These are phyloP conservation scores for Spea multiplicata DNA, from an alignment of 2,113 vertebrate species.

Conservation along the genomic window DNA sequence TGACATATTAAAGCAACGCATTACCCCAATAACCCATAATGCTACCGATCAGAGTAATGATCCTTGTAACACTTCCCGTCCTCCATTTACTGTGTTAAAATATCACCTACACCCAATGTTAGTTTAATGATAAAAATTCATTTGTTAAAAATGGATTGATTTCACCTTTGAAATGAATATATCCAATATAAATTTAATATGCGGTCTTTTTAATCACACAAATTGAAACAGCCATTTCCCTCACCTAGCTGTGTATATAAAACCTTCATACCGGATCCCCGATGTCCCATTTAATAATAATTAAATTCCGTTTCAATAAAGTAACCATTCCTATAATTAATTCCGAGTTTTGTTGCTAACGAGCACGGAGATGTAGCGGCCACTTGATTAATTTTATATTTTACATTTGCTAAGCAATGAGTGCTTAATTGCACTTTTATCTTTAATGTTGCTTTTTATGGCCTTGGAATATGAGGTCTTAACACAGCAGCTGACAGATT, in stretches of 20 bases:
- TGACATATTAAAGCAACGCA: too few species aligned
- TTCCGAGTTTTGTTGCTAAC: slow-evolving; percentile 46
- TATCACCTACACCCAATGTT: neutral
- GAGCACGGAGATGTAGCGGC: slow-evolving; percentile 41
- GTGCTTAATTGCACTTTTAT: slow-evolving; percentile 49
- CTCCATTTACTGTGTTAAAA: neutral
- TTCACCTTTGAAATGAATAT: slow-evolving; percentile 33
- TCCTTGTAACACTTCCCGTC: too few species aligned
- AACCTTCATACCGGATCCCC: slow-evolving; percentile 39
- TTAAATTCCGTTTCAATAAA: slow-evolving; percentile 47
- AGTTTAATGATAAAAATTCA: neutral
- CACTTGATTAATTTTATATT: slow-evolving; percentile 50
- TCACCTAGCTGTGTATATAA: slow-evolving; percentile 40
- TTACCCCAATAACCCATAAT: too few species aligned
- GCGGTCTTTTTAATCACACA: slow-evolving; percentile 26
- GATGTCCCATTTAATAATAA: slow-evolving; percentile 48
- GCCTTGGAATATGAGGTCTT: slow-evolving; percentile 47
- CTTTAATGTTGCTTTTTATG: slow-evolving; percentile 46
- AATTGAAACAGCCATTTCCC: slow-evolving; percentile 24
- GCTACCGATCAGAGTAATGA: too few species aligned
- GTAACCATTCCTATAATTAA: slow-evolving; percentile 47
- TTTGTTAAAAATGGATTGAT: slow-evolving; percentile 7
- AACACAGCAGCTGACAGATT: slow-evolving; percentile 46
- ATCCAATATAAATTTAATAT: slow-evolving; percentile 33
- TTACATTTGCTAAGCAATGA: slow-evolving; percentile 49